A percentile compares a stretch with the other conserved stretches of the same genome.
phyloP scores from a whole-genome alignment of 2,113 vertebrate genomes.

The Antennarius striatus region DNA sequence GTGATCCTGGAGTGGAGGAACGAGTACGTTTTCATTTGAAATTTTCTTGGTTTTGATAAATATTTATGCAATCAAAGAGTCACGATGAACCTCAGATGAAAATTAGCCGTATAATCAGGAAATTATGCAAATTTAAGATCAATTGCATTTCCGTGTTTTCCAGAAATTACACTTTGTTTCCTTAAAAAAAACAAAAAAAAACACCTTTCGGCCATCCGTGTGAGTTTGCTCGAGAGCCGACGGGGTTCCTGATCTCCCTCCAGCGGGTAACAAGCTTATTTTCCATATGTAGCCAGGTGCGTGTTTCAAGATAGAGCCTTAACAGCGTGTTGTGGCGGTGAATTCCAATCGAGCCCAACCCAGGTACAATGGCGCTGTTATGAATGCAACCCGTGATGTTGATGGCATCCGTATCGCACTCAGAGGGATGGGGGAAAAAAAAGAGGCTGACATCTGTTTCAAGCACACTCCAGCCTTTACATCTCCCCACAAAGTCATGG shows the following conservation, averaged over 20 bases:
- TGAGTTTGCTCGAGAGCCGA: conserved; percentile 65
- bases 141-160: conserved; percentile 64
- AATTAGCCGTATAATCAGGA: conserved; percentile 69
- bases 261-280: conserved; percentile 70
- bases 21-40: conserved; percentile 38
- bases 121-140: conserved; percentile 77
- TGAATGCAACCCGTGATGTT: conserved; percentile 68
- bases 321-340: conserved; percentile 58
- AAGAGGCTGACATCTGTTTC: conserved; percentile 72
- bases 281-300: conserved; percentile 77
- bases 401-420: conserved; percentile 72
- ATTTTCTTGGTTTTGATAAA: conserved; percentile 48
- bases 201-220: conserved; percentile 64
- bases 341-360: conserved; percentile 69
- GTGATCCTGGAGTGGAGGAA: conserved; percentile 10
- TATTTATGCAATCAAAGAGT: conserved; percentile 38
- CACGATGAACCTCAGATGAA: conserved; percentile 51
- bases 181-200: not conserved
- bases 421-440: conserved; percentile 48
- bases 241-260: conserved; percentile 67
- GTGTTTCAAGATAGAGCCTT: conserved; percentile 80
- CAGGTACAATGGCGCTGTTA: conserved; percentile 68
- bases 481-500: conserved; percentile 69
- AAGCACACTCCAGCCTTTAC: conserved; percentile 74
- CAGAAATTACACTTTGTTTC: conserved; percentile 62